Percentiles rank a stretch among this genome's conserved stretches.
phyloP scores from a whole-genome alignment of 1,140 invertebrate species.

The Armadillidium nasatum region DNA sequence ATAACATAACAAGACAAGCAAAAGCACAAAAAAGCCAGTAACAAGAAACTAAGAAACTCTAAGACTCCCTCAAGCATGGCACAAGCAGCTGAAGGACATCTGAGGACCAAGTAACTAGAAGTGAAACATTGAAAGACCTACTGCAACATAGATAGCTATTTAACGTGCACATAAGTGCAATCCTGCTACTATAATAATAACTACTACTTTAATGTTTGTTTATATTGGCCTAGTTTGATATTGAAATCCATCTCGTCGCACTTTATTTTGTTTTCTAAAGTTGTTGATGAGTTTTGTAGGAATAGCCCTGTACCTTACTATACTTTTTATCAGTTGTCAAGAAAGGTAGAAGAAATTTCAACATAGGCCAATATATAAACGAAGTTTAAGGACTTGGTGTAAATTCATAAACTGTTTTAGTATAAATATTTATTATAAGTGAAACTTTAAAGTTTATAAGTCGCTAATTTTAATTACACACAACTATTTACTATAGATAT shows the following conservation, averaged over 20 bases:
- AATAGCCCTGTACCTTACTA: no score
- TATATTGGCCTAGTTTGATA: not conserved
- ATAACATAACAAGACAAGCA: not conserved
- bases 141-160: not conserved
- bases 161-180: conserved; percentile 1
- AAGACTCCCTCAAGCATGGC: conserved; percentile 27
- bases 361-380: no score
- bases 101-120: conserved; percentile 63
- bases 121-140: not conserved
- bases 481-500: conserved; percentile 10
- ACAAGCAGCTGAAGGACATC: conserved; percentile 84
- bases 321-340: no score
- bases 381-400: not conserved
- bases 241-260: not conserved
- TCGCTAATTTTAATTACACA: conserved; percentile 10
- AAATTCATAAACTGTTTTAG: conserved; percentile 10
- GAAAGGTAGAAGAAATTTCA: no score
- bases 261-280: not conserved
- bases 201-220: not conserved
- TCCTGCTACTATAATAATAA: no score
- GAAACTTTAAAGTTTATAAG: conserved; percentile 17
- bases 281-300: conserved; percentile 1
- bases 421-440: conserved; percentile 24
- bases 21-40: not conserved
- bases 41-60: not conserved